A percentile compares a stretch with the other conserved stretches of the same genome.
Evolutionary conservation across 2,888 invertebrate species (phyloP).

Genomic region (Metopia argyrocephala): DNA sequence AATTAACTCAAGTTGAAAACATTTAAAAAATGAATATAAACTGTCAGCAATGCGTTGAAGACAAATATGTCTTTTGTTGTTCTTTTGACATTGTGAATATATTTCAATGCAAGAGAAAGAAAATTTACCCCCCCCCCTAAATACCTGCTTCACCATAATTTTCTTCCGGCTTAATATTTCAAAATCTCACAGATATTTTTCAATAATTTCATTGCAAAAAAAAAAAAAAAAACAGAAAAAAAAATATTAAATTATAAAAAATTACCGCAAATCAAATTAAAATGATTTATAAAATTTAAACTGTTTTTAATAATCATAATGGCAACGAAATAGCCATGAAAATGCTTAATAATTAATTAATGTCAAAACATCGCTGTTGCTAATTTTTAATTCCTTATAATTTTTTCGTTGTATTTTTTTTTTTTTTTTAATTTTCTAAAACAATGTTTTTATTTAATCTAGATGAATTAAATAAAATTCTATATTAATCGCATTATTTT

Average conservation of each 20-base stretch:
- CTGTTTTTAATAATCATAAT: neutral
- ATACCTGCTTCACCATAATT: constrained; percentile 9
- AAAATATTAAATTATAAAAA: neutral
- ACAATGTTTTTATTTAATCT: constrained; percentile 4
- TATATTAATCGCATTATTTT: neutral
- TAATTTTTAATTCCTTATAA: constrained; percentile 24
- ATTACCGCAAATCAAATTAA: neutral
- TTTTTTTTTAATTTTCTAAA: constrained; percentile 1
- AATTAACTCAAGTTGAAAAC: neutral
- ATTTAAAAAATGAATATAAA: neutral
- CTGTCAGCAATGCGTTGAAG: neutral
- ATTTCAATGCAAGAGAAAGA: constrained; percentile 8
- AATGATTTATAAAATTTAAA: neutral
- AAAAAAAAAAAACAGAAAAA: neutral
- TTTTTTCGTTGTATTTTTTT: constrained; percentile 1
- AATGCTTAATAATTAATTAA: constrained; percentile 43
- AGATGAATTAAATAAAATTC: neutral
- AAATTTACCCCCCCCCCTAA: neutral
- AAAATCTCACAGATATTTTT: constrained; percentile 17
- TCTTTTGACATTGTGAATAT: constrained; percentile 1
- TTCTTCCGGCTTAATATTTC: constrained; percentile 39
- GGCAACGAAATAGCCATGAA: constrained; percentile 17
- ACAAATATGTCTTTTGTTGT: neutral
- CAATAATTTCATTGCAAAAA: neutral
- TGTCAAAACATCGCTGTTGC: constrained; percentile 32